Conservation (phyloP, 2,797 vertebrate species). For the Ptychobarbus kaznakovi region DNA sequence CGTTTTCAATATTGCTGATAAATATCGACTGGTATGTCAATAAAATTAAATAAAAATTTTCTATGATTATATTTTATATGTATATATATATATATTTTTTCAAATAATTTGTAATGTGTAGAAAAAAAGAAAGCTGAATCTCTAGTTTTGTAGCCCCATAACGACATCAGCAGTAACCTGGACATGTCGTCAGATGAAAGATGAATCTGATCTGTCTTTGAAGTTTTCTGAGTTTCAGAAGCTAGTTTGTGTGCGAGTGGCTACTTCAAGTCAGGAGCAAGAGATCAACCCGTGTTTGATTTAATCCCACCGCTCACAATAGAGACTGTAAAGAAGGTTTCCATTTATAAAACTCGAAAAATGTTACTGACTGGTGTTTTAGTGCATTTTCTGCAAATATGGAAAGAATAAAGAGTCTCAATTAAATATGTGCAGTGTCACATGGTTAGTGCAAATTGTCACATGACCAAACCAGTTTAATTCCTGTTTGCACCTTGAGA, state of each 20-base stretch:
- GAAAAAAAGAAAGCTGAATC: not conserved
- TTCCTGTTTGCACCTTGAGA: not conserved
- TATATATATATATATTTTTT: not conserved
- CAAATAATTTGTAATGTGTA: not conserved
- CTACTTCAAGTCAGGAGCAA: not conserved
- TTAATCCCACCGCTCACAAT: not conserved
- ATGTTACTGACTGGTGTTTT: not conserved
- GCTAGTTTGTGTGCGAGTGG: not conserved
- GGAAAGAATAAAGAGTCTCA: not conserved
- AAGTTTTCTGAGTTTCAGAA: slow-evolving; percentile 17
- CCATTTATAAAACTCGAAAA: not conserved
- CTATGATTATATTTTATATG: not conserved
- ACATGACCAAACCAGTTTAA: not conserved
- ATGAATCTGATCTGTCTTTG: not conserved
- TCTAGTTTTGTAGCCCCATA: not conserved
- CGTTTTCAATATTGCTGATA: not conserved
- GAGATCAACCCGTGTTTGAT: not conserved
- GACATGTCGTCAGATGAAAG: slow-evolving; percentile 42
- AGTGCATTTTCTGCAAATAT: not conserved
- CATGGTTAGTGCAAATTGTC: no score
- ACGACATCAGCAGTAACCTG: not conserved
- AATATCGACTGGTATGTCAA: no score
- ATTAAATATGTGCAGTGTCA: not conserved
- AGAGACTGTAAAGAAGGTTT: no score
- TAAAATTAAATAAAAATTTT: not conserved